Evolutionary conservation across 2,797 vertebrate species (phyloP).

Genomic region (Notolabrus celidotus): DNA sequence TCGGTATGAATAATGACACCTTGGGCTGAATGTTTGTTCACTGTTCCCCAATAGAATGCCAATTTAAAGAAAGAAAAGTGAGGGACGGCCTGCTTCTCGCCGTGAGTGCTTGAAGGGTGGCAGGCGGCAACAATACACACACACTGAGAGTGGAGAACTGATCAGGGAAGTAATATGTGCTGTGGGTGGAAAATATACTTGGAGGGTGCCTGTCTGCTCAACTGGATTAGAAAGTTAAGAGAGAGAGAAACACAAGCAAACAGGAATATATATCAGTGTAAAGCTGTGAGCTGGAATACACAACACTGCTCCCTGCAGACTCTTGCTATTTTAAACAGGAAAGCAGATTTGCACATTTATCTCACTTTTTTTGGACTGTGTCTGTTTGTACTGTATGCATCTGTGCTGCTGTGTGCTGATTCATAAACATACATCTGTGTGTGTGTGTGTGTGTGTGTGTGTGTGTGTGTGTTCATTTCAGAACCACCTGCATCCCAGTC

Average conservation of each 20-base stretch:
- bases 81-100: slow-evolving; percentile 49
- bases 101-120: slow-evolving; percentile 52
- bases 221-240: slow-evolving; percentile 56
- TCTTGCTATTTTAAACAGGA: slow-evolving; percentile 48
- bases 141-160: slow-evolving; percentile 33
- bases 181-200: slow-evolving; percentile 51
- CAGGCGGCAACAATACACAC: slow-evolving; percentile 31
- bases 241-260: slow-evolving; percentile 40
- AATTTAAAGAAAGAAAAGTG: slow-evolving; percentile 58
- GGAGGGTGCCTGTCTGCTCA: slow-evolving; percentile 28
- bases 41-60: slow-evolving; percentile 49
- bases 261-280: slow-evolving; percentile 31
- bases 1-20: slow-evolving; percentile 62
- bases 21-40: slow-evolving; percentile 60
- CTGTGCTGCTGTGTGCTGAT: slow-evolving; percentile 34
- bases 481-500: slow-evolving; percentile 68
- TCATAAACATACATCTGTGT: slow-evolving; percentile 35
- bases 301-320: slow-evolving; percentile 34
- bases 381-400: slow-evolving; percentile 38
- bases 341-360: slow-evolving; percentile 53
- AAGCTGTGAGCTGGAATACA: slow-evolving; percentile 38
- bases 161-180: slow-evolving; percentile 57
- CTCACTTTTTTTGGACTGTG: slow-evolving; percentile 43
- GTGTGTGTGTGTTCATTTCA: slow-evolving; percentile 53
- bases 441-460: slow-evolving; percentile 7